Evolutionary conservation across 2,113 vertebrate species (phyloP).

Genomic region (Triplophysa tibetana): DNA sequence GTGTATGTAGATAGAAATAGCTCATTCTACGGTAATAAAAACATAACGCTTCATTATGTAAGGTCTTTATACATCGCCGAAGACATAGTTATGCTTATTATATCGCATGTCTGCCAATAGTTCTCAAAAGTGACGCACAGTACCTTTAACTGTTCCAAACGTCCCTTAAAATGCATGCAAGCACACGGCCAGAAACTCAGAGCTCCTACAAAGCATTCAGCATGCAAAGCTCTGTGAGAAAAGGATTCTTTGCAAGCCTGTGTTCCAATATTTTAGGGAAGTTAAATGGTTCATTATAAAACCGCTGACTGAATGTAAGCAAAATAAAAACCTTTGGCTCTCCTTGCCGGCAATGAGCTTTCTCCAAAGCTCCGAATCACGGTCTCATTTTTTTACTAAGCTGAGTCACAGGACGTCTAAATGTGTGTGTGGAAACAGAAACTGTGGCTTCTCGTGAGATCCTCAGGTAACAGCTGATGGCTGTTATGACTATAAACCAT

Average conservation of each 20-base stretch:
- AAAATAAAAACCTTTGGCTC: neutral
- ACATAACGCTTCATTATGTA: too few relatives aligned
- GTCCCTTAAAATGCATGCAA: neutral
- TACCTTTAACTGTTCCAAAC: too few relatives aligned
- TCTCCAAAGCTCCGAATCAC: neutral
- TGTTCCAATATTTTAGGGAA: neutral
- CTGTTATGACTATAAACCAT: constrained; percentile 37
- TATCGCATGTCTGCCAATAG: too few relatives aligned
- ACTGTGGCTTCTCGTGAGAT: constrained; percentile 13
- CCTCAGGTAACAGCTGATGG: constrained; percentile 22
- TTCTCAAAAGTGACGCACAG: too few relatives aligned
- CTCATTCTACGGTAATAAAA: too few relatives aligned
- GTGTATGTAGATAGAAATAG: too few relatives aligned
- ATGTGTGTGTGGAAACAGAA: neutral
- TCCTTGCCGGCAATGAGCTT: neutral
- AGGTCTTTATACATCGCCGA: too few relatives aligned
- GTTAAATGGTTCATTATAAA: constrained; percentile 27
- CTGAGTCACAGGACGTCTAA: constrained; percentile 12
- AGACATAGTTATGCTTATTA: too few relatives aligned
- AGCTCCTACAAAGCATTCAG: neutral
- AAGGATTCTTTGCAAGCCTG: neutral
- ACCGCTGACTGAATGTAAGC: constrained; percentile 16
- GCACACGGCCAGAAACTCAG: constrained; percentile 11
- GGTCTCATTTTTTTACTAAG: neutral
- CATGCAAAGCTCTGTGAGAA: neutral